These are phyloP conservation scores for Podabrus alpinus DNA, from an alignment of 2,888 invertebrate genomes.

Conservation along the genomic window DNA sequence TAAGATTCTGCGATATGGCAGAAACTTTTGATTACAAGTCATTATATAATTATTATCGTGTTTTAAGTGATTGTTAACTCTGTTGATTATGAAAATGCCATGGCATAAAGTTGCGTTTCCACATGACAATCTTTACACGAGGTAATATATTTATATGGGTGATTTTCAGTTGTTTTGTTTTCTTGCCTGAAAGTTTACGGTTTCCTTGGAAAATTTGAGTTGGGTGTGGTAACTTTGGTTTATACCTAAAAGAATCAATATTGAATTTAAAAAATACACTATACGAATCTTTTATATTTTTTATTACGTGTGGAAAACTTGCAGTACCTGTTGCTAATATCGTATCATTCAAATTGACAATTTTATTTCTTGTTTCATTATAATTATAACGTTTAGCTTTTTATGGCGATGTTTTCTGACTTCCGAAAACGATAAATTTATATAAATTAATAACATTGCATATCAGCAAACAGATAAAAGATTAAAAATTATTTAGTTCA, in stretches of 20 bases:
- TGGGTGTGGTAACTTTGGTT: not conserved
- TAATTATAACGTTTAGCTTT: no score
- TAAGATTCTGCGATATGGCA: not conserved
- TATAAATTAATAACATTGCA: no score
- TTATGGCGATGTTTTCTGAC: no score
- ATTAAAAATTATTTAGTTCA: no score
- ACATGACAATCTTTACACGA: not conserved
- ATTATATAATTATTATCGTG: not conserved
- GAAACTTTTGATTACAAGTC: not conserved
- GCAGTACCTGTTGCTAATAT: no score
- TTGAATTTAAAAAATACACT: not conserved
- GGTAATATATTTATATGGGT: not conserved
- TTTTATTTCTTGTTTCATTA: no score
- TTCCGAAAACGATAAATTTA: no score
- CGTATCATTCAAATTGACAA: no score
- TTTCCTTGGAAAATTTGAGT: not conserved
- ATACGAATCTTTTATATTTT: no score
- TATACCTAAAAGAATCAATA: not conserved
- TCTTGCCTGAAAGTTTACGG: not conserved
- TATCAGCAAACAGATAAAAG: no score
- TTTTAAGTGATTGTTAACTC: not conserved
- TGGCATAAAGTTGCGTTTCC: not conserved
- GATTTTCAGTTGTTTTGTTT: not conserved
- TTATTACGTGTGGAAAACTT: no score
- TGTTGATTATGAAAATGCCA: not conserved